Evolutionary conservation across 2,113 vertebrate species (phyloP).

Genomic region (Sardina pilchardus): DNA sequence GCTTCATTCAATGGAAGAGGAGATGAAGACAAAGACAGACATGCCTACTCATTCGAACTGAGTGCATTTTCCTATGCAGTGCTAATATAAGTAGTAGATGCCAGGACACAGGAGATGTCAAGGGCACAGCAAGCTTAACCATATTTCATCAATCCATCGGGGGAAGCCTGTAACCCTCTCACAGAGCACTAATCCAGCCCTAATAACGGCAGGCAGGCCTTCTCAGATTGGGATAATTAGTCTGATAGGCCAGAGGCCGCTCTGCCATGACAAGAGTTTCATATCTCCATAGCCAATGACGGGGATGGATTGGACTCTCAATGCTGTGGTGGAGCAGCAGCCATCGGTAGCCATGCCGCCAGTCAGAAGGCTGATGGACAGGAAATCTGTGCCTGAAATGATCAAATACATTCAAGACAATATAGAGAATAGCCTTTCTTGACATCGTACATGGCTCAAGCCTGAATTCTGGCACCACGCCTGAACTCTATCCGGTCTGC

Average conservation of each 20-base stretch:
- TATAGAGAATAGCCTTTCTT: no score
- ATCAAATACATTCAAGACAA: no score
- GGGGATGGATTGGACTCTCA: not conserved
- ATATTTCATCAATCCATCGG: not conserved
- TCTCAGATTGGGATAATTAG: not conserved
- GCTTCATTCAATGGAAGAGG: not conserved
- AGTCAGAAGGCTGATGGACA: no score
- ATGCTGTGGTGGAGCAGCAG: no score
- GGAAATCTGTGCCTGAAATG: no score
- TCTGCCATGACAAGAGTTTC: not conserved
- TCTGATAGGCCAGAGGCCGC: not conserved
- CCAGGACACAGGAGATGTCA: not conserved
- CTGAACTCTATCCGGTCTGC: no score
- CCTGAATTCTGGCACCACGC: no score
- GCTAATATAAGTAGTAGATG: not conserved
- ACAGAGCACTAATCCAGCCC: not conserved
- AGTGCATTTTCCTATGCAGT: not conserved
- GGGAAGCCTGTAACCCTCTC: not conserved
- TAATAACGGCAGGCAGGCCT: not conserved
- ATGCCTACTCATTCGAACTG: not conserved
- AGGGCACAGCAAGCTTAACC: constrained; percentile 8
- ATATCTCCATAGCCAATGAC: not conserved
- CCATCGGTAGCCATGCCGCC: no score
- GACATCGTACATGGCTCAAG: no score
- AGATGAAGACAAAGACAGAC: not conserved